Percentiles rank a stretch among this genome's conserved stretches.
phyloP scores from a whole-genome alignment of 2,888 invertebrate species.

The Orchestes rusci region DNA sequence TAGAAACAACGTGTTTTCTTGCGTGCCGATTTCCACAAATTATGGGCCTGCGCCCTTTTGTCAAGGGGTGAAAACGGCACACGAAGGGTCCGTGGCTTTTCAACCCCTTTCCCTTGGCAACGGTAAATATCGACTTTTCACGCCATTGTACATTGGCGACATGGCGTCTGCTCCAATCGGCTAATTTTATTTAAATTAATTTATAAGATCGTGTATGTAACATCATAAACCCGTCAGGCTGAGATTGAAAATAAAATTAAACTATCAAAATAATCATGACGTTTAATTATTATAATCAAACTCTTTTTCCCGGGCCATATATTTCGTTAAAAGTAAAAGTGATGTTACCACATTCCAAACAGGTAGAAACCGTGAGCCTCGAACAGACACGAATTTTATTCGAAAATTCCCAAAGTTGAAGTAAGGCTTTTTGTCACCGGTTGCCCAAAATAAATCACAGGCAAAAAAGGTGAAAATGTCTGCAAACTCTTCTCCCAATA shows the following conservation, averaged over 20 bases:
- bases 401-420: too few relatives aligned
- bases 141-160: conserved; percentile 14
- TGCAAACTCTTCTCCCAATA: too few relatives aligned
- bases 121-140: conserved; percentile 37
- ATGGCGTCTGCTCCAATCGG: conserved; percentile 10
- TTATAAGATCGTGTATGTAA: too few relatives aligned
- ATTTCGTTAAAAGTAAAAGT: conserved; percentile 22
- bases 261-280: too few relatives aligned
- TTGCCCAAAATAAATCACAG: too few relatives aligned
- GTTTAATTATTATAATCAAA: too few relatives aligned
- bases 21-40: conserved; percentile 25
- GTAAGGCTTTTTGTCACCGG: too few relatives aligned
- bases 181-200: too few relatives aligned
- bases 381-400: too few relatives aligned
- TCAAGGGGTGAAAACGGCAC: conserved; percentile 16
- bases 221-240: too few relatives aligned
- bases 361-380: conserved; percentile 18
- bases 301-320: conserved; percentile 10
- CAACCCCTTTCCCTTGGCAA: conserved; percentile 35
- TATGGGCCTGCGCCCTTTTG: conserved; percentile 34
- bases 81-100: conserved; percentile 30
- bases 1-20: conserved; percentile 21
- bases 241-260: too few relatives aligned
- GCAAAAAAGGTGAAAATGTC: too few relatives aligned
- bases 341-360: conserved; percentile 21